These are phyloP conservation scores for Paracanthobrama guichenoti DNA, from an alignment of 2,113 vertebrate genomes.

Conservation along the genomic window DNA sequence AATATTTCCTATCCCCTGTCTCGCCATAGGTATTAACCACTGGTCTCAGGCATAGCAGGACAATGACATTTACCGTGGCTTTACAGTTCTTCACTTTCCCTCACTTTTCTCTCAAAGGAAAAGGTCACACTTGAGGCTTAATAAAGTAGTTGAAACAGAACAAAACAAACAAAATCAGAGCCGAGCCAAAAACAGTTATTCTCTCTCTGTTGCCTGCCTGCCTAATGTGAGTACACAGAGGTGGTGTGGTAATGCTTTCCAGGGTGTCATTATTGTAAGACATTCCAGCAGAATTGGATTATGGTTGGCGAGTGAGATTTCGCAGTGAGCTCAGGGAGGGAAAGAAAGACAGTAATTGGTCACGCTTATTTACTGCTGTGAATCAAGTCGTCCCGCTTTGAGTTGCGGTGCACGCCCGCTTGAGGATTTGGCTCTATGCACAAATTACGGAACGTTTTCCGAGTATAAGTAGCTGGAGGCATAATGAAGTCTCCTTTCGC, in stretches of 20 bases:
- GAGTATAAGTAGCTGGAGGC: conserved; percentile 50
- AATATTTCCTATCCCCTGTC: background rate
- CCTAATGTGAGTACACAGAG: conserved; percentile 47
- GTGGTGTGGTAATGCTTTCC: conserved; percentile 48
- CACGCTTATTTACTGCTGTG: conserved; percentile 63
- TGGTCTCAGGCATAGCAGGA: background rate
- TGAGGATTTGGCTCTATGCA: conserved; percentile 56
- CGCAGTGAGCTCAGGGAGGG: conserved; percentile 45
- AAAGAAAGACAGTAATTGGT: conserved; percentile 63
- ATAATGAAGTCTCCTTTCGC: conserved; percentile 59
- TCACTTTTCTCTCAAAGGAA: conserved; percentile 36
- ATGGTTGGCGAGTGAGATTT: conserved; percentile 56
- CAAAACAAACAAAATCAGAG: conserved; percentile 32
- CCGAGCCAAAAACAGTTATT: conserved; percentile 10
- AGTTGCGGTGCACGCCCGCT: conserved; percentile 54
- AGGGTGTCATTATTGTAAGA: conserved; percentile 63
- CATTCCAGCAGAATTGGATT: conserved; percentile 67
- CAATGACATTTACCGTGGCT: conserved; percentile 26
- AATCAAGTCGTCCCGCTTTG: conserved; percentile 50
- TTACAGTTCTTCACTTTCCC: conserved; percentile 14
- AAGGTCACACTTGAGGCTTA: conserved; percentile 35
- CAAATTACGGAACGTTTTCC: conserved; percentile 62
- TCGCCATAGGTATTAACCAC: background rate
- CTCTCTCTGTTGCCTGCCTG: conserved; percentile 34
- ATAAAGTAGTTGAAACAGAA: background rate